A percentile compares a stretch with the other conserved stretches of the same genome.
phyloP scores from a whole-genome alignment of 2,888 invertebrate species.

The Saturnia pavonia region DNA sequence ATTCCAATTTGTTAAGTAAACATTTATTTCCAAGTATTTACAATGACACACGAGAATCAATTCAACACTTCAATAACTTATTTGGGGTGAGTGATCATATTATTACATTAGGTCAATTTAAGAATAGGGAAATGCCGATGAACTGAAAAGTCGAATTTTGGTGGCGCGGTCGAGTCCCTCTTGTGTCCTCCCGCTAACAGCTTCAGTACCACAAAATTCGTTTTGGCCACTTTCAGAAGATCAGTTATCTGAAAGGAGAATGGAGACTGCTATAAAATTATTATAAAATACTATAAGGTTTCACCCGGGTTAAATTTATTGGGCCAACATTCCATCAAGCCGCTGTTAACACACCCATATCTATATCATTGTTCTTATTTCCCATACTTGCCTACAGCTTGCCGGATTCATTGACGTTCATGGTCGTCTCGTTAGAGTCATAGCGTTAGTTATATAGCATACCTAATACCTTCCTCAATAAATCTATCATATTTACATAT shows the following conservation, averaged over 20 bases:
- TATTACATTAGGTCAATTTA: constrained; percentile 78
- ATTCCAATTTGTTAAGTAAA: background rate
- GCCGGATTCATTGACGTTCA: too few relatives aligned
- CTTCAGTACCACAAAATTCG: constrained; percentile 97
- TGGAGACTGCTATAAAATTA: background rate
- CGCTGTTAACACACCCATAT: too few relatives aligned
- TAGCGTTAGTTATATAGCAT: too few relatives aligned
- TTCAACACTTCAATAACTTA: background rate
- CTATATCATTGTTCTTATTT: too few relatives aligned
- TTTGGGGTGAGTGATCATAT: background rate
- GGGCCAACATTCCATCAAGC: too few relatives aligned
- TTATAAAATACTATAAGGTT: too few relatives aligned
- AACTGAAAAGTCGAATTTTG: constrained; percentile 94
- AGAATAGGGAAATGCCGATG: constrained; percentile 96
- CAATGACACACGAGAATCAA: background rate
- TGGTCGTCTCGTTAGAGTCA: too few relatives aligned
- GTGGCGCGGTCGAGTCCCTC: constrained; percentile 90
- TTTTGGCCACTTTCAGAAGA: constrained; percentile 95
- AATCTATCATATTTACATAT: too few relatives aligned
- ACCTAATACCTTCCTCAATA: too few relatives aligned
- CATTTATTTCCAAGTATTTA: background rate
- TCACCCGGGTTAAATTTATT: too few relatives aligned
- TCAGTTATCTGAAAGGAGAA: constrained; percentile 84
- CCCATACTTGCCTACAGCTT: too few relatives aligned
- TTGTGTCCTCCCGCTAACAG: constrained; percentile 96